phyloP scores from a whole-genome alignment of 2,797 vertebrate species.

The Acanthornis magna region DNA sequence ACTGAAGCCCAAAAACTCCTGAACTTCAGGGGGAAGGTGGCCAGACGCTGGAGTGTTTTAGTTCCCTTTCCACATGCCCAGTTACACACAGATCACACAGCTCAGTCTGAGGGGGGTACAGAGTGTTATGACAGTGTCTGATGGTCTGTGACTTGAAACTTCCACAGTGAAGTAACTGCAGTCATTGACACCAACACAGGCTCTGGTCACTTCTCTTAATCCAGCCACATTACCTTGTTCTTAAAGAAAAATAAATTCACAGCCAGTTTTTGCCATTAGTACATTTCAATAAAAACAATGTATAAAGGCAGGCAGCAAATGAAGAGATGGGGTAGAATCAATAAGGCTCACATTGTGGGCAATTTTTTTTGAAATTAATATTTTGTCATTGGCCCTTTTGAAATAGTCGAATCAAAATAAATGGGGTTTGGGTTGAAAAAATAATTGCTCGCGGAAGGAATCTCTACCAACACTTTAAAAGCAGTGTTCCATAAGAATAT shows the following conservation, averaged over 20 bases:
- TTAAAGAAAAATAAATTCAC: conserved; percentile 48
- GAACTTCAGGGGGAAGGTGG: not conserved
- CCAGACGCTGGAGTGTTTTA: not conserved
- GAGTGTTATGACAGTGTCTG: accelerated
- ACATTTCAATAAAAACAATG: conserved; percentile 54
- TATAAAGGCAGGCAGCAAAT: conserved; percentile 25
- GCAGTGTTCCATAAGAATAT: not conserved
- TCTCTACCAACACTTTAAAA: conserved; percentile 5
- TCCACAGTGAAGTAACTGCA: conserved; percentile 36
- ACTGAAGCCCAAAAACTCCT: not conserved
- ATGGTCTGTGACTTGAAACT: not conserved
- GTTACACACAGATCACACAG: not conserved
- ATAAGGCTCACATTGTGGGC: not conserved
- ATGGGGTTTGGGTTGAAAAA: not conserved
- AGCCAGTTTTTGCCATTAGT: conserved; percentile 49
- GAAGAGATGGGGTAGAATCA: not conserved
- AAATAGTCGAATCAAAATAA: conserved; percentile 11
- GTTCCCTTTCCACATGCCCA: not conserved
- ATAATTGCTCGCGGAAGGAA: not conserved
- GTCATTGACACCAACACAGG: not conserved
- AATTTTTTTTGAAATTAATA: conserved; percentile 13
- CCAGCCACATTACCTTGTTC: not conserved
- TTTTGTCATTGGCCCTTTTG: conserved; percentile 52
- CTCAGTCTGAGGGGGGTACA: not conserved
- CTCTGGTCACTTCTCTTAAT: not conserved